Evolutionary conservation across 2,888 invertebrate species (phyloP).

Genomic region (Chymomyza procnemis): DNA sequence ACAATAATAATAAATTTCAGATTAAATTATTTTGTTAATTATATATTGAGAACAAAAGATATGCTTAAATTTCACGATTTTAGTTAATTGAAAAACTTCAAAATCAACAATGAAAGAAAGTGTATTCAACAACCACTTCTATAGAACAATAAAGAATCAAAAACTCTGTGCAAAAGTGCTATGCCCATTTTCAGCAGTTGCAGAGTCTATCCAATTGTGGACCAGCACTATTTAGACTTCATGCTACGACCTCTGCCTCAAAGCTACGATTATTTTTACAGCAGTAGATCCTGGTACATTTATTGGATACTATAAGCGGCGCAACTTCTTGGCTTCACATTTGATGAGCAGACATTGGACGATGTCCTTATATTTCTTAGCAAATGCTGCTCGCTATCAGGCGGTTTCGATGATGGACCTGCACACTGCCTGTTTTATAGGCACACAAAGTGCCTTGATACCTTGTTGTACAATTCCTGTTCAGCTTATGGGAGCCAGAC

Average conservation of each 20-base stretch:
- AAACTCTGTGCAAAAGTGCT: conserved; percentile 80
- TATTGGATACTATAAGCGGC: conserved; percentile 98
- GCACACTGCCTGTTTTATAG: conserved; percentile 93
- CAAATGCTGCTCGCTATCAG: conserved; percentile 80
- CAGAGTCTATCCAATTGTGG: conserved; percentile 81
- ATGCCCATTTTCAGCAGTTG: conserved; percentile 79
- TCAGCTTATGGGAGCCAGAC: conserved; percentile 87
- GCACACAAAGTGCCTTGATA: conserved; percentile 90
- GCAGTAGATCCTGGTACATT: conserved; percentile 96
- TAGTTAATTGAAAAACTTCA: conserved; percentile 73
- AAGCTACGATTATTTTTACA: conserved; percentile 91
- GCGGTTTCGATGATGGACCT: conserved; percentile 97
- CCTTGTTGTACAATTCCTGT: conserved; percentile 86
- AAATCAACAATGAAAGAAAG: conserved; percentile 82
- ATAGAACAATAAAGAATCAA: conserved; percentile 83
- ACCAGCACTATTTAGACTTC: conserved; percentile 83
- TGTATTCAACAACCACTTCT: conserved; percentile 81
- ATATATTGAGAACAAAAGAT: conserved; percentile 34
- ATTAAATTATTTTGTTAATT: background rate
- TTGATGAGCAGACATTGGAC: conserved; percentile 81
- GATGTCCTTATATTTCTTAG: conserved; percentile 82
- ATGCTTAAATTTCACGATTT: conserved; percentile 72
- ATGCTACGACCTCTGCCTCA: conserved; percentile 84
- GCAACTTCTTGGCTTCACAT: conserved; percentile 84
- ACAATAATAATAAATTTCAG: too few species aligned